Conservation (phyloP, 1,140 invertebrate genomes). For the Holcopasites calliopsidis region DNA sequence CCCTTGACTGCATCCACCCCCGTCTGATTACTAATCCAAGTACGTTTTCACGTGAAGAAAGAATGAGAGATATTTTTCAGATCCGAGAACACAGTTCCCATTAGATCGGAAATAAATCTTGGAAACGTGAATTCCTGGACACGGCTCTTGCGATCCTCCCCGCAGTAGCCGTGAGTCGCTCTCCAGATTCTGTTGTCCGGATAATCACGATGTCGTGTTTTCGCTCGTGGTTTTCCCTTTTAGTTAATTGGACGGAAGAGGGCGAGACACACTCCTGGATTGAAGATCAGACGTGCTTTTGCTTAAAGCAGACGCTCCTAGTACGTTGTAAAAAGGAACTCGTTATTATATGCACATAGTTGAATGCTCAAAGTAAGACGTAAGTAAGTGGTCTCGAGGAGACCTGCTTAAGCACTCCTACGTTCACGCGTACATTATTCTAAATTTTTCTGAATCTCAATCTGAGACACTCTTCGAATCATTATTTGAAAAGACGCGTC, state of each 20-base stretch:
- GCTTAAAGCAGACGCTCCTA: slow-evolving; percentile 25
- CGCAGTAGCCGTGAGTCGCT: neutral
- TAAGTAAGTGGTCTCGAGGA: slow-evolving; percentile 17
- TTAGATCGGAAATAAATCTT: neutral
- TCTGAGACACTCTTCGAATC: neutral
- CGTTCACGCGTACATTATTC: neutral
- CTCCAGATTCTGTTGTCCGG: slow-evolving; percentile 11
- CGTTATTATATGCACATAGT: slow-evolving; percentile 42
- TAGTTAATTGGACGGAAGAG: slow-evolving; percentile 19
- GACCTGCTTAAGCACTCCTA: neutral
- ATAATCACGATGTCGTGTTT: slow-evolving; percentile 36
- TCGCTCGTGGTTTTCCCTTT: slow-evolving; percentile 20
- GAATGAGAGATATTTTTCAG: too few relatives aligned
- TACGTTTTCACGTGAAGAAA: too few relatives aligned
- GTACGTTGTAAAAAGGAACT: slow-evolving; percentile 3
- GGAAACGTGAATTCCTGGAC: neutral
- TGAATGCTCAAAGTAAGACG: slow-evolving; percentile 29
- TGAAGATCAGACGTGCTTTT: slow-evolving; percentile 42
- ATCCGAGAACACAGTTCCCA: neutral
- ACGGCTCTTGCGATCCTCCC: neutral
- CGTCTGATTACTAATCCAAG: too few relatives aligned
- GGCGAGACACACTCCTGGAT: slow-evolving; percentile 25
- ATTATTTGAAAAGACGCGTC: too few relatives aligned
- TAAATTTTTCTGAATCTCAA: neutral
- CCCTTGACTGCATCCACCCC: slow-evolving; percentile 9